Evolutionary conservation across 23 tunicate species (phyloP), one percentile per base, ranked within the genome.

Genomic region (Styela clava): DNA sequence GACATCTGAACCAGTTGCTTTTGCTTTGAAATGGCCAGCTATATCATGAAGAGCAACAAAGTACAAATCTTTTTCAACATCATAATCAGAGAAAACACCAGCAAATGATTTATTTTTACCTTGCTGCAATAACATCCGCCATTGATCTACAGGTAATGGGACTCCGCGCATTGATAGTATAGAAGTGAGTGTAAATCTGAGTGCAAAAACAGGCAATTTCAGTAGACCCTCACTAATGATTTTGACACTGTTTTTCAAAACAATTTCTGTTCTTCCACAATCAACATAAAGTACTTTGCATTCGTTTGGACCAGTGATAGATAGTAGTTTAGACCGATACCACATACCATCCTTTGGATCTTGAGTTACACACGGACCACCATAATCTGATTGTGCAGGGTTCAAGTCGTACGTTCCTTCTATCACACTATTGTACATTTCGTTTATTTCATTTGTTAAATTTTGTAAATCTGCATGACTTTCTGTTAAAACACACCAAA

Each of bases 211-310:
- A 7, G 56, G 56, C 12, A 44, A 44, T 44, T 44, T 44, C 12
- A 44, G 56, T 12, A 44, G 56, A 44, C 12, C 56, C 56, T 44
- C 56, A 44, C 56, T 44, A 5, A 44, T 44, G 56, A 44, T 44
- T 44, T 44, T 44, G 7, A 83, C 23, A 16, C 74, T 30, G 30
- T 74, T 35, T 12, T 31, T 62, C 29, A 79, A 30, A 74, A 31
- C 32, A 27, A n/a, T 34, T 69, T 69, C 74, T 19, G 32, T 29
- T 31, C 31, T 74, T n/a, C 86, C 86, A 83, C 34, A 63, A 73
- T 83, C 86, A 25, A 83, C 80, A 5, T 72, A 36, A 2, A 74
- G 36, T 30, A 83, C 63, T 16, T 79, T 52, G 33, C n/a, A 36
- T 27, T 21, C 34, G 2, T 51, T 24, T 24, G 44, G 52, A 27